A percentile compares a stretch with the other conserved stretches of the same genome.
These are phyloP conservation scores for Tryphoninae sp. DNA, from an alignment of 2,888 invertebrate genomes.

Conservation along the genomic window DNA sequence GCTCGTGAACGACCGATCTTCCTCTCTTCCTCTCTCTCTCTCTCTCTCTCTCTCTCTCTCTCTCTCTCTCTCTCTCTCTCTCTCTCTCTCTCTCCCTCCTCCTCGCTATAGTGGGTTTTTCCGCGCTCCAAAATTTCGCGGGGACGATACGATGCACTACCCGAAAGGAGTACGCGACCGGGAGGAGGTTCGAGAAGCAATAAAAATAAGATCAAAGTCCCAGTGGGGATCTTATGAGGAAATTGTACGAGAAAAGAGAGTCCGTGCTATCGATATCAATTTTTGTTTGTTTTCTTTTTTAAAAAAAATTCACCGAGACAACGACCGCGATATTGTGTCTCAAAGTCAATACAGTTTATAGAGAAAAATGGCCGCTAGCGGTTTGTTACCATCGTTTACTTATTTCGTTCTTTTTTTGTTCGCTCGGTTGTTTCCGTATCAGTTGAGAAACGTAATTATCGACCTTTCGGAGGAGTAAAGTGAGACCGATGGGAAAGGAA, in stretches of 20 bases:
- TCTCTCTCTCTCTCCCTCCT: background rate
- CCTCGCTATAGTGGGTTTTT: background rate
- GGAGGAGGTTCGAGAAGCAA: constrained; percentile 63
- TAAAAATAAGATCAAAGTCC: constrained; percentile 69
- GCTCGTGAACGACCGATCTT: background rate
- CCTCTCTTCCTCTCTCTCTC: background rate
- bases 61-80: background rate
- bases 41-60: background rate
- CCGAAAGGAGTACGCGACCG: background rate
- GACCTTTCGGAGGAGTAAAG: constrained; percentile 5
- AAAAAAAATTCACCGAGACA: constrained; percentile 15
- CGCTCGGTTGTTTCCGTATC: constrained; percentile 25
- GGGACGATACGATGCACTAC: background rate
- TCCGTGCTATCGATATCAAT: constrained; percentile 57
- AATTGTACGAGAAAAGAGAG: constrained; percentile 58
- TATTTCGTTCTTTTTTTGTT: constrained; percentile 17
- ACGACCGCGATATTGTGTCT: constrained; percentile 40
- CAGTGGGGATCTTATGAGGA: constrained; percentile 63
- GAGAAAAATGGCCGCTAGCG: constrained; percentile 28
- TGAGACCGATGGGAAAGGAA: constrained; percentile 13
- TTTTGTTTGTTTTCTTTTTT: constrained; percentile 37
- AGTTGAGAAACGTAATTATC: constrained; percentile 39
- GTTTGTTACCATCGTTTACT: constrained; percentile 23
- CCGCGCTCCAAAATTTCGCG: background rate
- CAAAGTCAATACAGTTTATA: constrained; percentile 23